A percentile compares a stretch with the other conserved stretches of the same genome.
Conservation (phyloP, 53 echinoderm and acorn worm species). For the Paracentrotus lividus region DNA sequence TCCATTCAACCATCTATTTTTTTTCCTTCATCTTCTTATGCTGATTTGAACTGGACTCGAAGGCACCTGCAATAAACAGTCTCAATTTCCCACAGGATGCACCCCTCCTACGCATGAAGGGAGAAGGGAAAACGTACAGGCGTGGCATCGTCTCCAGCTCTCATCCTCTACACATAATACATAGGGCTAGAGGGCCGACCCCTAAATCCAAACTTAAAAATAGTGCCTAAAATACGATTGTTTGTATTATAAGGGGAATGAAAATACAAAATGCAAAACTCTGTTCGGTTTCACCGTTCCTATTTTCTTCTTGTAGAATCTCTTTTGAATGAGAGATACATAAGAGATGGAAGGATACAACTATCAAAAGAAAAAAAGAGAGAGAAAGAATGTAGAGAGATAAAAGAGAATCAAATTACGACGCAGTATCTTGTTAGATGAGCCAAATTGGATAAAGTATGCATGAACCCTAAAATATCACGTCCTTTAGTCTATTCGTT, state of each 20-base stretch:
- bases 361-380: neutral
- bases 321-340: neutral
- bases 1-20: too few relatives aligned
- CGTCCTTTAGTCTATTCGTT: constrained; percentile 5
- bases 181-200: too few relatives aligned
- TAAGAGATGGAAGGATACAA: neutral
- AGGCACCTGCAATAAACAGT: neutral
- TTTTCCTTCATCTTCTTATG: too few relatives aligned
- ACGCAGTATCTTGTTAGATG: neutral
- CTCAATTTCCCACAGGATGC: constrained; percentile 16
- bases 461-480: constrained; percentile 19
- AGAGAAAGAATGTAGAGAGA: neutral
- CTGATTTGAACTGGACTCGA: neutral
- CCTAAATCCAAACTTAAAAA: too few relatives aligned
- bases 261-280: too few relatives aligned
- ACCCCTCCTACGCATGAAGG: neutral
- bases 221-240: too few relatives aligned
- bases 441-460: neutral
- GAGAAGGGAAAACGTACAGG: neutral
- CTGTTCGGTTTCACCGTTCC: neutral
- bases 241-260: too few relatives aligned
- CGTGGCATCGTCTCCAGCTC: neutral
- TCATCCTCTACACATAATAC: neutral
- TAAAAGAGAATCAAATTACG: constrained; percentile 31
- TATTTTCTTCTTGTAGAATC: neutral